Evolutionary conservation across 2,113 vertebrate species (phyloP).

Genomic region (Centropus bengalensis): DNA sequence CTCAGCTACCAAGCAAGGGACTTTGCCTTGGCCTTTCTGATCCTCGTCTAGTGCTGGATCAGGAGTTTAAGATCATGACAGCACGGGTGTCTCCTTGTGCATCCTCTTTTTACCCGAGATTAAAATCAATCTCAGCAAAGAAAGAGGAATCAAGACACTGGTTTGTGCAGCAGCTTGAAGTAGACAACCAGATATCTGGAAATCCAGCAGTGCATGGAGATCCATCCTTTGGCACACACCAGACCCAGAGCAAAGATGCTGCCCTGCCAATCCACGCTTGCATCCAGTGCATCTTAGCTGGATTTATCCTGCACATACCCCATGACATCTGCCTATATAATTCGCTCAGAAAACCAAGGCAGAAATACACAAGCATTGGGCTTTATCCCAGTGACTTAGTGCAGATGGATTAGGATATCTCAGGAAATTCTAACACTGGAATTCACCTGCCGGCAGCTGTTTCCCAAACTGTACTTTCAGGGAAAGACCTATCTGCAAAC

Average conservation of each 20-base stretch:
- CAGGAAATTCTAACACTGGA: neutral
- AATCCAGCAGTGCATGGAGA: neutral
- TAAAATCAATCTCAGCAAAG: neutral
- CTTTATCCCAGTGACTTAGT: neutral
- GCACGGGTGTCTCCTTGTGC: neutral
- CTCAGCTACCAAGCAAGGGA: neutral
- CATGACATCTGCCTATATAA: neutral
- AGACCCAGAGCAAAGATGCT: neutral
- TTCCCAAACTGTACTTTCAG: neutral
- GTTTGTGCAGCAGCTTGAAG: neutral
- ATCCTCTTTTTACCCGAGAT: neutral
- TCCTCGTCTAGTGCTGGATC: neutral
- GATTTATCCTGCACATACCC: neutral
- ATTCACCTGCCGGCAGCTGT: neutral
- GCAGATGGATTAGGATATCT: accelerated
- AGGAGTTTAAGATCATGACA: neutral
- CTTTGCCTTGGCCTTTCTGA: neutral
- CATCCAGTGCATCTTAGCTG: neutral
- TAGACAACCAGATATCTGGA: neutral
- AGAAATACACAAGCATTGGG: neutral
- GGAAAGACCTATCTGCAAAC: neutral
- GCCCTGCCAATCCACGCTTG: neutral
- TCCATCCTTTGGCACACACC: neutral
- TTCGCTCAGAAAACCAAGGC: neutral
- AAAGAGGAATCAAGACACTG: neutral